Conservation (phyloP, 2,113 vertebrate species). For the Brienomyrus brachyistius region DNA sequence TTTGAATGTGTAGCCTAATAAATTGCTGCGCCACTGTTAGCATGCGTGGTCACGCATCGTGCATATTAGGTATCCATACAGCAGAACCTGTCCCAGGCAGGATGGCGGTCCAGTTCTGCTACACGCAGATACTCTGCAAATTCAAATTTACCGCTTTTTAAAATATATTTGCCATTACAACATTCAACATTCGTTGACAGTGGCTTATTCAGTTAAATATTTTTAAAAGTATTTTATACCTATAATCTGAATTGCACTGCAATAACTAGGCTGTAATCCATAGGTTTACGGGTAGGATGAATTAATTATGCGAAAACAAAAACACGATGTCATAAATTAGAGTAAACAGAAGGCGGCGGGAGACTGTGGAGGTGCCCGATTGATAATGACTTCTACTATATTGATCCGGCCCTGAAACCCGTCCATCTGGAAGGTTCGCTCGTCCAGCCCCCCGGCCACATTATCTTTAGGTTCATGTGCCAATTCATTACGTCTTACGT, state of each 20-base stretch:
- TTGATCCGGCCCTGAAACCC: slow-evolving; percentile 46
- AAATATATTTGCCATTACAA: neutral
- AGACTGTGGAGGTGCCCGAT: slow-evolving; percentile 15
- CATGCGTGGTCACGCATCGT: too few species aligned
- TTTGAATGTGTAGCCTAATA: neutral
- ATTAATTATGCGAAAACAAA: neutral
- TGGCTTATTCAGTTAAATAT: neutral
- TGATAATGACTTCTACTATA: slow-evolving; percentile 62
- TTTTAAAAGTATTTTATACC: neutral
- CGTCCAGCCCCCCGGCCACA: slow-evolving; percentile 25
- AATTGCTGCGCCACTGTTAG: neutral
- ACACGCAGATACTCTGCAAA: neutral
- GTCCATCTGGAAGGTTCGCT: slow-evolving; percentile 34
- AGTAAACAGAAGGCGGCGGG: slow-evolving; percentile 9
- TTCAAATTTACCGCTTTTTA: neutral
- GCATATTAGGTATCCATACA: neutral
- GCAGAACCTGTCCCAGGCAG: neutral
- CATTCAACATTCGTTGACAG: neutral
- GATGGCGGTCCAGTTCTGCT: neutral
- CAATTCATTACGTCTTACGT: neutral
- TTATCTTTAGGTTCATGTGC: neutral
- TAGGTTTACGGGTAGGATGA: neutral
- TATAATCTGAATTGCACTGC: neutral
- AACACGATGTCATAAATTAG: slow-evolving; percentile 30
- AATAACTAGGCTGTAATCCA: too few species aligned